phyloP scores from a whole-genome alignment of 2,113 vertebrate species.

The Brachirus orientalis region DNA sequence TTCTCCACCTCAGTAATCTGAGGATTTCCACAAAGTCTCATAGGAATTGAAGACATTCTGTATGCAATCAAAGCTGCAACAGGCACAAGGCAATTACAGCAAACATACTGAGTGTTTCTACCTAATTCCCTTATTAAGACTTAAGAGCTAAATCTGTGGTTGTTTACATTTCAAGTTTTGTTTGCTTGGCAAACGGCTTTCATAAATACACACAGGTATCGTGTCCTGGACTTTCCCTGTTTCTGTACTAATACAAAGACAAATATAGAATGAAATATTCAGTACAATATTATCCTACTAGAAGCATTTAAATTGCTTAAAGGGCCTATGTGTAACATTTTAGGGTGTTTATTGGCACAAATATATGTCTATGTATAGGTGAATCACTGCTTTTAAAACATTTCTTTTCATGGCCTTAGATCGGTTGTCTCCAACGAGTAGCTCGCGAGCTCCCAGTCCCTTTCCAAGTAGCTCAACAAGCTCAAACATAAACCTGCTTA shows the following conservation, averaged over 20 bases:
- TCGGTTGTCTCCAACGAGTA: too few species aligned
- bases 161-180: constrained; percentile 41
- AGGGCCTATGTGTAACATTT: background rate
- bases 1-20: constrained; percentile 75
- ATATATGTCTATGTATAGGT: too few species aligned
- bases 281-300: background rate
- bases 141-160: constrained; percentile 40
- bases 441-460: too few species aligned
- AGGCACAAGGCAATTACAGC: constrained; percentile 72
- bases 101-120: constrained; percentile 48
- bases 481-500: too few species aligned
- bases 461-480: too few species aligned
- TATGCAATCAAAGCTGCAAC: constrained; percentile 72
- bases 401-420: too few species aligned
- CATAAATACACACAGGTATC: constrained; percentile 18
- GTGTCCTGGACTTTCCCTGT: constrained; percentile 11
- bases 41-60: constrained; percentile 62
- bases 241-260: constrained; percentile 7
- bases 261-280: constrained; percentile 19
- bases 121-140: constrained; percentile 68
- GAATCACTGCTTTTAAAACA: too few species aligned
- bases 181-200: constrained; percentile 2
- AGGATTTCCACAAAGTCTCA: constrained; percentile 71
- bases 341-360: too few species aligned
- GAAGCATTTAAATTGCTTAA: background rate